A percentile compares a stretch with the other conserved stretches of the same genome.
Evolutionary conservation across 2,113 vertebrate species (phyloP).

Genomic region (Gasterosteus aculeatus): DNA sequence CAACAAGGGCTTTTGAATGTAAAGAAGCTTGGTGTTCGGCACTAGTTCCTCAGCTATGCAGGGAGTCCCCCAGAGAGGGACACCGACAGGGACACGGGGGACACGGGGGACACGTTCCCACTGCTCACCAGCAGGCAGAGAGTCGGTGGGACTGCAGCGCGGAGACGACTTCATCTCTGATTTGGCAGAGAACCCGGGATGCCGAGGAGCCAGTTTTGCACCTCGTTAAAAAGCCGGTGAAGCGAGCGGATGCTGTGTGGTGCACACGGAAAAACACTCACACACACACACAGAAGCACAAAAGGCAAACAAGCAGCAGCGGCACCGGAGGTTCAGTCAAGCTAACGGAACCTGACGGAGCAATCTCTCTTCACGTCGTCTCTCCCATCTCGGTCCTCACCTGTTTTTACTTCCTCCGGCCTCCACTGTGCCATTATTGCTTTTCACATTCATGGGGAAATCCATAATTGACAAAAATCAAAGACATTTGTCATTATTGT

Average conservation of each 20-base stretch:
- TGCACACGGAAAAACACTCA: neutral
- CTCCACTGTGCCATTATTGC: neutral
- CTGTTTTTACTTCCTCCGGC: constrained; percentile 1
- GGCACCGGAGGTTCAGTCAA: constrained; percentile 28
- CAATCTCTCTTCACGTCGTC: constrained; percentile 32
- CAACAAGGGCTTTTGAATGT: neutral
- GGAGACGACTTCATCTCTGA: constrained; percentile 23
- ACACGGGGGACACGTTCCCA: no score
- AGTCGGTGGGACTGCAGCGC: constrained; percentile 45
- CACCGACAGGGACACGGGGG: no score
- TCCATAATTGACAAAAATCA: neutral
- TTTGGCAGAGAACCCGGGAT: constrained; percentile 26
- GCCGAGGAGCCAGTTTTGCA: constrained; percentile 20
- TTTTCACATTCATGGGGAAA: neutral
- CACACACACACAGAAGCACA: neutral
- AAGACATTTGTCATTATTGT: neutral
- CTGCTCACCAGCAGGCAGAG: neutral
- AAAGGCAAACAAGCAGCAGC: constrained; percentile 17
- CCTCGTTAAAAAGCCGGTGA: constrained; percentile 48
- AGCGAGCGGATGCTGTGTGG: constrained; percentile 29
- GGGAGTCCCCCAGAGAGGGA: constrained; percentile 15
- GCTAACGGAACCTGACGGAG: constrained; percentile 49
- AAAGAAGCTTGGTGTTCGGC: neutral
- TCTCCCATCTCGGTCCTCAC: constrained; percentile 10
- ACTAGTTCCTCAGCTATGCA: neutral